phyloP scores from a whole-genome alignment of 2,888 invertebrate genomes.

The Limnephilus lunatus region DNA sequence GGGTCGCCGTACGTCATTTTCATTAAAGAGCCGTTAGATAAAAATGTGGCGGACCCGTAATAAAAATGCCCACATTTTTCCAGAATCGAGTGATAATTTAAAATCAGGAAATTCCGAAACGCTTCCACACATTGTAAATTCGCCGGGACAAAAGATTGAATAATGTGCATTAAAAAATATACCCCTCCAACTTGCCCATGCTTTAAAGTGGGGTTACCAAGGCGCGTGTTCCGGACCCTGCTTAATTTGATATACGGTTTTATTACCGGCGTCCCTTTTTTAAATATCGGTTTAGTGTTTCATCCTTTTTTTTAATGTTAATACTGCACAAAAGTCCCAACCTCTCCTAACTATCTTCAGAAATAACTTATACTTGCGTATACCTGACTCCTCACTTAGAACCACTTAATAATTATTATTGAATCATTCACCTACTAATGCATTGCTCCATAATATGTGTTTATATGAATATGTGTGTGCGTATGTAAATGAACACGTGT shows the following conservation, averaged over 20 bases:
- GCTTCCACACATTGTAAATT: conserved; percentile 44
- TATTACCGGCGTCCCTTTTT: neutral
- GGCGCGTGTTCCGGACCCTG: conserved; percentile 21
- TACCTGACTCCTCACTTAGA: no score
- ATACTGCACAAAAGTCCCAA: no score
- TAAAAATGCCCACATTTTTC: neutral
- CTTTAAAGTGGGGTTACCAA: conserved; percentile 29
- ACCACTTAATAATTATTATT: no score
- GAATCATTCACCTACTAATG: no score
- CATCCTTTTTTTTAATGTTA: neutral
- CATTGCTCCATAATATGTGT: no score
- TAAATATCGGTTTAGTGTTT: neutral
- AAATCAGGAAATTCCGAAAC: conserved; percentile 32
- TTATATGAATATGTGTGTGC: no score
- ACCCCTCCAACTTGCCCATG: conserved; percentile 14
- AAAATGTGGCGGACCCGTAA: neutral
- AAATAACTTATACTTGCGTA: no score
- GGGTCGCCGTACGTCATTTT: conserved; percentile 16
- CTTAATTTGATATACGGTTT: conserved; percentile 22
- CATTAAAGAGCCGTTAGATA: conserved; percentile 11
- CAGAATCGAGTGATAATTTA: conserved; percentile 28
- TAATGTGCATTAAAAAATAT: conserved; percentile 51
- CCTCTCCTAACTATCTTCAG: no score
- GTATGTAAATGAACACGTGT: no score
- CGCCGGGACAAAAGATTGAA: conserved; percentile 50